A percentile compares a stretch with the other conserved stretches of the same genome.
phyloP scores from a whole-genome alignment of 2,888 invertebrate genomes.

The Gasteruption jaculator region DNA sequence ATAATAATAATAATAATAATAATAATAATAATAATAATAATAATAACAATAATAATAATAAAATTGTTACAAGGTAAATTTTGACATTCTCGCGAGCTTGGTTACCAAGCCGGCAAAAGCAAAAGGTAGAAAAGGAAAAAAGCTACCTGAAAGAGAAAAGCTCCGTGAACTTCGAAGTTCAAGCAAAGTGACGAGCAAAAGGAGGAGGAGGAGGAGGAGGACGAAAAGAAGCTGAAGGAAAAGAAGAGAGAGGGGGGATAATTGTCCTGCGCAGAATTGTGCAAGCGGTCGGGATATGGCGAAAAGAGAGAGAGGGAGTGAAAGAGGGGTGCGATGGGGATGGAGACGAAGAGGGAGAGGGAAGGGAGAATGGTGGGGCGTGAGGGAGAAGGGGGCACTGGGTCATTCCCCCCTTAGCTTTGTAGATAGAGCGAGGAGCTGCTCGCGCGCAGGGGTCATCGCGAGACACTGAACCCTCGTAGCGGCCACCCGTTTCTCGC shows the following conservation, averaged over 20 bases:
- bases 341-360: constrained; percentile 15
- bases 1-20: no score
- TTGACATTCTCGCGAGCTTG: no score
- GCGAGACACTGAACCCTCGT: constrained; percentile 45
- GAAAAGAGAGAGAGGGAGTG: constrained; percentile 10
- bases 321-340: constrained; percentile 9
- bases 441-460: constrained; percentile 40
- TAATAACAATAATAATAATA: no score
- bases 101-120: no score
- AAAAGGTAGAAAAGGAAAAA: no score
- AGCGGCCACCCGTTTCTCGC: constrained; percentile 29
- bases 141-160: no score
- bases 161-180: no score
- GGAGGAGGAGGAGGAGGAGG: constrained; percentile 1
- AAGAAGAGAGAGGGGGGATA: not conserved
- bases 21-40: no score
- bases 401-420: constrained; percentile 45
- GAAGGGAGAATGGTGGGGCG: constrained; percentile 23
- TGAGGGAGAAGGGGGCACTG: constrained; percentile 33
- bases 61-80: no score
- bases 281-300: no score
- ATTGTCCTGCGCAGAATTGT: not conserved
- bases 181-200: no score
- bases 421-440: no score
- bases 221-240: not conserved